Evolutionary conservation across 1,140 invertebrate genomes (phyloP).

Genomic region (Dolichoris vasculosae): DNA sequence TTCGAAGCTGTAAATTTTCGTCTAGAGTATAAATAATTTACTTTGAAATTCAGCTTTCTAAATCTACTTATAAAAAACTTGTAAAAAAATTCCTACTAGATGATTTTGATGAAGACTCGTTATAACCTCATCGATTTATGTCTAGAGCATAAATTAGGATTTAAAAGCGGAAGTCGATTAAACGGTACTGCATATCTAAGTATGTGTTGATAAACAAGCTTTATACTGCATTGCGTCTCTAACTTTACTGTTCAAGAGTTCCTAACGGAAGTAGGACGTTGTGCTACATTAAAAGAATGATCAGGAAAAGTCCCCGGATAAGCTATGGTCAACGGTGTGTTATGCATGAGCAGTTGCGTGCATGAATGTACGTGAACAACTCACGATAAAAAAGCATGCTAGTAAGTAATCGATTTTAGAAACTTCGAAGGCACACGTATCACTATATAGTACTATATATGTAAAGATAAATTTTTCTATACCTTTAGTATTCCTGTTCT

Average conservation of each 20-base stretch:
- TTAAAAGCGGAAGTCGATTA: constrained; percentile 34
- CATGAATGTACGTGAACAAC: no score
- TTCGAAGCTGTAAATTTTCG: background rate
- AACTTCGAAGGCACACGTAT: no score
- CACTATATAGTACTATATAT: no score
- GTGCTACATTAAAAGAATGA: constrained; percentile 62
- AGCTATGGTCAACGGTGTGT: background rate
- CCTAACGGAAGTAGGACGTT: constrained; percentile 62
- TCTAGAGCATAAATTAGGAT: background rate
- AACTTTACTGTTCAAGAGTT: background rate
- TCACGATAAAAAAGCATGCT: no score
- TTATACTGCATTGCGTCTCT: constrained; percentile 30
- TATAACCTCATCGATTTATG: background rate
- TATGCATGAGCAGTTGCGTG: no score
- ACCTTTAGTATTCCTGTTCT: no score
- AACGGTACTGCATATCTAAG: constrained; percentile 43
- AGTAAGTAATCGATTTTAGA: no score
- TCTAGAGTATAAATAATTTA: background rate
- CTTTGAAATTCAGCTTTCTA: background rate
- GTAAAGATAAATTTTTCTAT: no score
- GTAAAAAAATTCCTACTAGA: background rate
- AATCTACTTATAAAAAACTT: background rate
- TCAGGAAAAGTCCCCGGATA: constrained; percentile 58
- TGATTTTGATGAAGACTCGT: background rate
- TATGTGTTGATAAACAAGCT: constrained; percentile 43